Evolutionary conservation across 2,797 vertebrate species (phyloP).

Genomic region (Pampus argenteus): DNA sequence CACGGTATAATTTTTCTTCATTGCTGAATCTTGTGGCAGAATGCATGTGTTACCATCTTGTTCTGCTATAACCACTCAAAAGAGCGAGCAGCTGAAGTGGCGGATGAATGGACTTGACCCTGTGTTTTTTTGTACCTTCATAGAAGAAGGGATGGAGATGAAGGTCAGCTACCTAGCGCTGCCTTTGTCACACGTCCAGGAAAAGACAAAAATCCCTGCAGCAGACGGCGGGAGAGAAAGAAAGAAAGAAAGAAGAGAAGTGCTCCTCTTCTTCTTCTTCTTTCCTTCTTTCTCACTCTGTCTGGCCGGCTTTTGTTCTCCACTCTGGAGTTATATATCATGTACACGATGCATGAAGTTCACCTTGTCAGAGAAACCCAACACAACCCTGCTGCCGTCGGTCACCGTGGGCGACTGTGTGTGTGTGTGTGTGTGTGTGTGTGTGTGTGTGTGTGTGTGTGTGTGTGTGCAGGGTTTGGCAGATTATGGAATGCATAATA

Average conservation of each 20-base stretch:
- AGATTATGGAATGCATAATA: constrained; percentile 77
- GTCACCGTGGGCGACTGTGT: constrained; percentile 36
- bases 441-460: constrained; percentile 20
- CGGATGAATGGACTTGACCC: constrained; percentile 60
- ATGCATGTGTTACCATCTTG: not conserved
- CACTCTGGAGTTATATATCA: constrained; percentile 77
- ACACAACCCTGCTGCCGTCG: constrained; percentile 64
- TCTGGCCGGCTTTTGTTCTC: constrained; percentile 70
- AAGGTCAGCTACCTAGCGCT: constrained; percentile 61
- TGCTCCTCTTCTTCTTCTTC: constrained; percentile 16
- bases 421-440: constrained; percentile 15
- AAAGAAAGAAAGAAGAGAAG: constrained; percentile 40
- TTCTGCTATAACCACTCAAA: constrained; percentile 3
- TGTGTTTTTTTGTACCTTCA: constrained; percentile 35
- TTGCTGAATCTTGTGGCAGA: constrained; percentile 8
- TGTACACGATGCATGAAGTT: constrained; percentile 84
- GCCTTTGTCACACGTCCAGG: constrained; percentile 63
- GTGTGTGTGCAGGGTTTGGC: constrained; percentile 39
- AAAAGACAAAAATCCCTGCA: constrained; percentile 45
- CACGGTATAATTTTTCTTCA: constrained; percentile 33
- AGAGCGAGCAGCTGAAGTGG: constrained; percentile 32
- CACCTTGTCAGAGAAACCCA: constrained; percentile 81
- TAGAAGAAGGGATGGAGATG: constrained; percentile 49
- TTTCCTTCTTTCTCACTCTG: constrained; percentile 41
- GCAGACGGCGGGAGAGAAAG: constrained; percentile 45